Base-by-base conservation (phyloP, 2,113 vertebrate species). In the Neopipo cinnamomea region DNA sequence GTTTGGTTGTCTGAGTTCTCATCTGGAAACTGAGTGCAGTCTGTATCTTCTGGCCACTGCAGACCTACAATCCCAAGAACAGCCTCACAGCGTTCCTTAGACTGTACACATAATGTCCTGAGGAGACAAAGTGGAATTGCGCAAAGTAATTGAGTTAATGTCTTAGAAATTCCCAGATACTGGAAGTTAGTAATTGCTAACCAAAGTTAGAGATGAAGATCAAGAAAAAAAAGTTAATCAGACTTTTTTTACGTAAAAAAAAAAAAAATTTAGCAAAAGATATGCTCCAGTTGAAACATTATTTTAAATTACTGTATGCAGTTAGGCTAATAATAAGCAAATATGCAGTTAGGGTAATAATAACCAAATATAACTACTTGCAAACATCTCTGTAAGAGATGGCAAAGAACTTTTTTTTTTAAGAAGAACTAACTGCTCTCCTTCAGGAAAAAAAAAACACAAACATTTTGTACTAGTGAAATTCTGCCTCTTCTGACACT, bases 11-110 rank as follows among this genome's bases (percentile, higher is more conserved):
- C 98, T 9, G 83, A 96, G 56, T 97, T 98, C 67, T 99, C 99
- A 90, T 99, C 98, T 30, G 99, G 99, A 91, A 99, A 99, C 86
- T 99, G 99, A 70, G 85, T 96, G 47, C 99, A 99, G 77, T 99
- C 99, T 2, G 99, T 99, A 65, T 99, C 99, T 80, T 99, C 99
- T 1, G 99, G 99, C 99, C 99, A 99, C 96, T 99, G 99, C 56
- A 99, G 86, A 41, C 99, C 99, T 93, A 99, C 99, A n/a, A 99
- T 98, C 65, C 98, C 98, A 44, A 99, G 98, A 63, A 99, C 98
- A 42, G 98, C 99, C 96, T 99, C 99, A 76, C 99, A 99, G 41
- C 97, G 98, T 22, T 99, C 98, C 96, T 99, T 99, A 7, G 99
- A 98, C 25, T 97, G 98, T 6, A 98, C 97, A 89, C 99, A 99